Evolutionary conservation across 1,140 invertebrate genomes (phyloP), one percentile per base, ranked within the genome.

Genomic region (Aphidius ervi): DNA sequence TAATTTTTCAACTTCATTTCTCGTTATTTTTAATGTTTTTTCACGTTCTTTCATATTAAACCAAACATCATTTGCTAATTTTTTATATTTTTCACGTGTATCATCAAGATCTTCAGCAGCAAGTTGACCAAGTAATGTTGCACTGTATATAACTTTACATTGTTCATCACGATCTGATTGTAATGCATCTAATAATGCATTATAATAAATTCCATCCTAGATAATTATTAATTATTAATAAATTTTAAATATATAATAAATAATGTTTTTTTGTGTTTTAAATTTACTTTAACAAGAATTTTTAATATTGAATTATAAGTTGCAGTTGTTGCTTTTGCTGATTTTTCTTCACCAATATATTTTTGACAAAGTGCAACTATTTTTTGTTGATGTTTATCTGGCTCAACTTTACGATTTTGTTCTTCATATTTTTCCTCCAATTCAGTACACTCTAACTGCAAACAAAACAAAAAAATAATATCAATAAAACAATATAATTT

Each of bases 51-150:
- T 84, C 84, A 87, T 85, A 61, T 85, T 85, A 10, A 69, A 68
- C 73, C 83, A 83, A 20, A 87, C 82, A 39, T 81, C 75, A 31
- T 75, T 70, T 54, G 84, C 80, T 55, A 87, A 68, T 55, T 71
- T 74, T 64, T 81, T 82, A 65, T 84, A 87, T 61, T 82, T 83
- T 39, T 79, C 73, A 58, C 82, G 82, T 43, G 82, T 77, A 62
- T 86, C 82, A 39, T 86, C 81, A 2, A 86, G 70, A 68, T 87
- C 84, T 67, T 87, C 84, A 58, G 82, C 77, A 0, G 83, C 85
- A 4, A 86, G 67, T 69, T 87, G 85, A 3, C 86, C 85, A 73
- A 86, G 82, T 65, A 83, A 75, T 0, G 82, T 85, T 1, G 84
- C 81, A 46, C 78, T 81, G 60, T 84, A 74, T 64, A 88, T 77